Percentiles rank a stretch among this genome's conserved stretches.
These are phyloP conservation scores for Hyperoodon ampullatus DNA, from an alignment of 2,113 vertebrate genomes.

Conservation along the genomic window DNA sequence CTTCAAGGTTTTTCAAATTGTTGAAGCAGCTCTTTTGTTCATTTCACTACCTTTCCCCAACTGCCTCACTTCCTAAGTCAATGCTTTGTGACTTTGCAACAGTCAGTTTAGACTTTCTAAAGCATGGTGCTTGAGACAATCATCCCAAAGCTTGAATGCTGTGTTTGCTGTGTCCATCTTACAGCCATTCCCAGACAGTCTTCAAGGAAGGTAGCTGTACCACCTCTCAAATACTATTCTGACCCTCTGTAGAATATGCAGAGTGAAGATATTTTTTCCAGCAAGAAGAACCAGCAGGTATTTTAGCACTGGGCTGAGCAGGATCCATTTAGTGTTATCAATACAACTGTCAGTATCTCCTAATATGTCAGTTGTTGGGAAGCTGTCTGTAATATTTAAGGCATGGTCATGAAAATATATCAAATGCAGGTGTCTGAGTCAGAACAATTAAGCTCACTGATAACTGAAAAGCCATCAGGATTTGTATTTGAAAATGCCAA, in stretches of 20 bases:
- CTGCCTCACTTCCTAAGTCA: background rate
- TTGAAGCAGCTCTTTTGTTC: background rate
- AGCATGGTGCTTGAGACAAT: background rate
- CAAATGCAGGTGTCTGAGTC: background rate
- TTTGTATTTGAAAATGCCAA: background rate
- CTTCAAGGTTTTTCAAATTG: background rate
- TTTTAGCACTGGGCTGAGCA: background rate
- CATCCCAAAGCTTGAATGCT: background rate
- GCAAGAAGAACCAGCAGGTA: background rate
- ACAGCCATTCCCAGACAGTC: background rate
- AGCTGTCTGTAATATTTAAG: background rate
- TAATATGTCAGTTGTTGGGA: background rate
- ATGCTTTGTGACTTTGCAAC: background rate
- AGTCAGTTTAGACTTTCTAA: background rate
- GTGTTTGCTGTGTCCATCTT: background rate
- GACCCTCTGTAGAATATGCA: background rate
- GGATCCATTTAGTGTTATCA: background rate
- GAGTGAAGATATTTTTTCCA: background rate
- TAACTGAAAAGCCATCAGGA: background rate
- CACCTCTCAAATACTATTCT: accelerated
- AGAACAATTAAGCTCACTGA: background rate
- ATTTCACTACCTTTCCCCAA: background rate
- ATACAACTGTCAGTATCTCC: background rate
- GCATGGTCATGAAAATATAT: background rate
- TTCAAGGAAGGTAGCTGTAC: background rate